Conservation (phyloP, 2,113 vertebrate species). For the Etia nguti region DNA sequence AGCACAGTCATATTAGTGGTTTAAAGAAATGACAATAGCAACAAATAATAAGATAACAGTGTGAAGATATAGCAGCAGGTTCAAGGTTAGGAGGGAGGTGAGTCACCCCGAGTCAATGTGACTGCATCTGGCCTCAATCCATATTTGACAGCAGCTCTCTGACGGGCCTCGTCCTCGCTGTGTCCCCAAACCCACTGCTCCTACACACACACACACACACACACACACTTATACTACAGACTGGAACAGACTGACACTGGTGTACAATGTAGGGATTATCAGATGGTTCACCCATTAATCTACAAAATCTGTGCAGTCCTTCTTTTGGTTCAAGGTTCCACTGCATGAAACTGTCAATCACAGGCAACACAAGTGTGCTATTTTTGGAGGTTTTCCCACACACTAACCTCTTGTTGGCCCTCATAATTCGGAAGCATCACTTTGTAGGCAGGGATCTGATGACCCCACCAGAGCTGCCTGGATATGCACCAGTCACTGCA, state of each 20-base stretch:
- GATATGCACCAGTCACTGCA: constrained; percentile 81
- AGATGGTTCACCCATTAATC: background rate
- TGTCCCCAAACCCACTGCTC: constrained; percentile 79
- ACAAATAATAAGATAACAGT: background rate
- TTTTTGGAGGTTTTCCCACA: background rate
- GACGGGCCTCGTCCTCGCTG: constrained; percentile 76
- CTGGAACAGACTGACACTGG: background rate
- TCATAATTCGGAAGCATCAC: constrained; percentile 46
- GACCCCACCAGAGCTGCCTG: constrained; percentile 83
- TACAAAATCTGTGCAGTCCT: background rate
- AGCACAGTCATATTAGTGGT: accelerated
- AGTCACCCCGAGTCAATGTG: constrained; percentile 74
- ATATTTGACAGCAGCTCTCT: constrained; percentile 69
- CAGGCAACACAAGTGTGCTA: background rate
- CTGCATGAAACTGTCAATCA: background rate
- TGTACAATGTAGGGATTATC: background rate
- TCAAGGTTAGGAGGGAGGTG: background rate
- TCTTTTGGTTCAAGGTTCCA: background rate
- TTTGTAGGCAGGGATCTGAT: constrained; percentile 78
- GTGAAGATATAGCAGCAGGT: background rate
- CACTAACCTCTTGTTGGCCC: constrained; percentile 48
- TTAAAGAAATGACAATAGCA: background rate
- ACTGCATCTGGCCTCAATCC: constrained; percentile 65
- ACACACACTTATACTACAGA: background rate
- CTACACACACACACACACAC: constrained; percentile 4